A percentile compares a stretch with the other conserved stretches of the same genome.
Conservation (phyloP, 30 jellyfish, hydroid and myxozoan species). For the Pseudorhiza aurosa region DNA sequence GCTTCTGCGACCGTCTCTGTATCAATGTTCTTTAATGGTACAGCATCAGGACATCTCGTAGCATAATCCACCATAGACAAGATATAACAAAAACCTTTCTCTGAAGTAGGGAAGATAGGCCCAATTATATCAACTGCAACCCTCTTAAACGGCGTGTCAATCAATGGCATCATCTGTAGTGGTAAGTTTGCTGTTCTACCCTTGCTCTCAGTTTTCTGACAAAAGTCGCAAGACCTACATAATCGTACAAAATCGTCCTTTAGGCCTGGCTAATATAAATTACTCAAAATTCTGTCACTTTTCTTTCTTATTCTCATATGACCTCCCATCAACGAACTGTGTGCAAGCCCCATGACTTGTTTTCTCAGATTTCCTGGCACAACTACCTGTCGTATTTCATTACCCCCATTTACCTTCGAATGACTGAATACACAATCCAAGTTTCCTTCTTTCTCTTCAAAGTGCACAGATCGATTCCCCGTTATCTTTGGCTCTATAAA, state of each 20-base stretch:
- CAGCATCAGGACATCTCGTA: conserved; percentile 60
- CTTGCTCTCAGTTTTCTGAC: conserved; percentile 38
- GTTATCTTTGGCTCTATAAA: conserved; percentile 43
- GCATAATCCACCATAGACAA: conserved; percentile 50
- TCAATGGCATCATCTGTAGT: conserved; percentile 55
- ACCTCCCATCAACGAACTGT: conserved; percentile 59
- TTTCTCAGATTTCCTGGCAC: conserved; percentile 40
- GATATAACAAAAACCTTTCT: conserved; percentile 54
- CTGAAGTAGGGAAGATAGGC: conserved; percentile 53
- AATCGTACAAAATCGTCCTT: conserved; percentile 31
- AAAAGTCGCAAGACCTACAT: conserved; percentile 36
- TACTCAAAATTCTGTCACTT: conserved; percentile 28
- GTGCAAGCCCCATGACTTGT: conserved; percentile 38
- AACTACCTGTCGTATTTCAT: conserved; percentile 27
- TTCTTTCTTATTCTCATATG: conserved; percentile 55
- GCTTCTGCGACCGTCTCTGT: conserved; percentile 68
- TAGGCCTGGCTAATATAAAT: conserved; percentile 48
- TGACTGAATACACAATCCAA: conserved; percentile 27
- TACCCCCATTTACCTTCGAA: conserved; percentile 33
- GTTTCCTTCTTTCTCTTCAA: conserved; percentile 31
- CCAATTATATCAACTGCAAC: conserved; percentile 59
- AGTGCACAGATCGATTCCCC: conserved; percentile 31
- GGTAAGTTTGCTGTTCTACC: conserved; percentile 42
- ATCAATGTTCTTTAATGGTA: conserved; percentile 52
- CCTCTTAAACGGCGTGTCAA: conserved; percentile 54